Evolutionary conservation across 2,113 vertebrate species (phyloP), one percentile per base, ranked within the genome.

Genomic region (Myocastor coypus): DNA sequence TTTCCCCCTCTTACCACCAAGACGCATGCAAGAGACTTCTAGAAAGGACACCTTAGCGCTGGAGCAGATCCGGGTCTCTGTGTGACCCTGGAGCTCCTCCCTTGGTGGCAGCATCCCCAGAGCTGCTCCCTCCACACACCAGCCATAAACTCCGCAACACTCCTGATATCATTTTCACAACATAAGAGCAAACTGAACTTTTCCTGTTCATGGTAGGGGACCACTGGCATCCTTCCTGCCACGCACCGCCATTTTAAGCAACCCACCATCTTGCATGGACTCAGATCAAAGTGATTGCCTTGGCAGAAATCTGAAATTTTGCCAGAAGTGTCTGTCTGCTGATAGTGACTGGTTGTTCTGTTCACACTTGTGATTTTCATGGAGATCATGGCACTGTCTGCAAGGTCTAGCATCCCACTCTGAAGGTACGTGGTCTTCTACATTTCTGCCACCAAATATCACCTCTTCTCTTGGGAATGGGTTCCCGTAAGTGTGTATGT

Each of bases 141-240:
- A 92, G 37, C n/a, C 9, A 40, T 68, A 73, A 84, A 83, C 26
- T 24, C 80, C 37, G 64, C 37, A 87, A 30, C 82, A 63, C 88
- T 55, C 82, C 22, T 75, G 68, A 83, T 46, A 46, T 89, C 55
- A 83, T 94, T 95, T 96, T 92, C 86, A 42, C 22, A 32, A 37
- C 4, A 34, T 69, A 84, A 75, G 59, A 95, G 77, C n/a, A 82
- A 93, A 77, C 11, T 61, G 34, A 86, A 82, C 83, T 66, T 87
- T 82, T 68, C 46, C 52, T 87, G 69, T 89, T 75, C 59, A 55
- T 40, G 46, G 17, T 32, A 11, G 57, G 71, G 34, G 26, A 32
- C 64, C 69, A 14, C 87, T 30, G 24, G 10, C 81, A 88, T 77
- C 57, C 84, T 42, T 81, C 24, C 17, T 7, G 57, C 10, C 59